Conservation (phyloP, 35 echinoderm and acorn worm genomes). For the Ptychodera flava region DNA sequence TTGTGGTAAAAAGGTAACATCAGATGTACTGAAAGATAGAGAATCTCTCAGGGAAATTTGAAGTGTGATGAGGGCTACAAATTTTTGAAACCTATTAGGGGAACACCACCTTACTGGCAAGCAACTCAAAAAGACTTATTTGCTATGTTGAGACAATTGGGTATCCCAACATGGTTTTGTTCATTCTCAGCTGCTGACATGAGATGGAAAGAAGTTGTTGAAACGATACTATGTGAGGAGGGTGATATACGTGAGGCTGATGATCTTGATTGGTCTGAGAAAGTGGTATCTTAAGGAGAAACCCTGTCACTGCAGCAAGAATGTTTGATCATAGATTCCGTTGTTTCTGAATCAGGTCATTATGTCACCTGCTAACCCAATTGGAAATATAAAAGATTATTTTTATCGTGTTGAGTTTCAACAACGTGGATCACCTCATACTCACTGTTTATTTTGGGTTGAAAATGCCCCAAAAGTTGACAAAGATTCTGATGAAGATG, state of each 20-base stretch:
- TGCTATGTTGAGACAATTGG: constrained; percentile 56
- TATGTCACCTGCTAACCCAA: constrained; percentile 25
- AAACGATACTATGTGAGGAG: constrained; percentile 24
- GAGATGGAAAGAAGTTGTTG: constrained; percentile 53
- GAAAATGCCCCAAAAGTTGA: too few species aligned
- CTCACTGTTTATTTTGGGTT: too few species aligned
- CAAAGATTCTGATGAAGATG: too few species aligned
- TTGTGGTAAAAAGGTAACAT: background rate
- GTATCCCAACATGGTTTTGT: constrained; percentile 61
- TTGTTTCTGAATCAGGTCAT: constrained; percentile 54
- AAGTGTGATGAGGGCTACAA: too few species aligned
- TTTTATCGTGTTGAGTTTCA: too few species aligned
- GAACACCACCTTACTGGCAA: constrained; percentile 73
- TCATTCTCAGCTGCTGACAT: constrained; percentile 60
- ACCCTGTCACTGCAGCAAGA: constrained; percentile 63
- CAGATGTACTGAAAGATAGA: background rate
- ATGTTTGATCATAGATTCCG: constrained; percentile 64
- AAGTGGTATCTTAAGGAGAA: constrained; percentile 29
- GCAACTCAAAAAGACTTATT: constrained; percentile 46
- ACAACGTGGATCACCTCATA: too few species aligned
- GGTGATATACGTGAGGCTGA: constrained; percentile 17
- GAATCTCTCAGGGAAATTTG: constrained; percentile 47
- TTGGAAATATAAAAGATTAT: too few species aligned
- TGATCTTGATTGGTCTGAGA: too few species aligned
- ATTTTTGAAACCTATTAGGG: constrained; percentile 60